A percentile compares a stretch with the other conserved stretches of the same genome.
These are phyloP conservation scores for Cacatua alba DNA, from an alignment of 2,113 vertebrate species.

Conservation along the genomic window DNA sequence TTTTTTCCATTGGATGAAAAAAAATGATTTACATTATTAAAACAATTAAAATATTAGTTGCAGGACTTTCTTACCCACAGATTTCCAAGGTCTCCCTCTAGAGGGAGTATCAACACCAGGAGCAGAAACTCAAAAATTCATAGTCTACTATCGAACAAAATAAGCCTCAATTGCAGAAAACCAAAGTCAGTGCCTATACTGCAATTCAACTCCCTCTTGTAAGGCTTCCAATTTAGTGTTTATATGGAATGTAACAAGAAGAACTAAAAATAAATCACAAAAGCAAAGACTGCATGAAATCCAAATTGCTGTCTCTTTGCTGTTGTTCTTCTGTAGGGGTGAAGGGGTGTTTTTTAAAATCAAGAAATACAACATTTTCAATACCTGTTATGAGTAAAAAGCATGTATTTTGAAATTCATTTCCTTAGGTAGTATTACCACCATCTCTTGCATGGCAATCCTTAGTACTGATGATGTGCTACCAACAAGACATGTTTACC, in stretches of 20 bases:
- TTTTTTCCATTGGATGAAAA: not conserved
- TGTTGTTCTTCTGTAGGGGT: no score
- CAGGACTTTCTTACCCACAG: not conserved
- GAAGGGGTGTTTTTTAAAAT: not conserved
- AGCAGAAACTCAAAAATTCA: not conserved
- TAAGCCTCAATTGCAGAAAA: not conserved
- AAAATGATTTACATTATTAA: not conserved
- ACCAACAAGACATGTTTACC: not conserved
- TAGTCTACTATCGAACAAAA: not conserved
- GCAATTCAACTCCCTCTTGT: not conserved
- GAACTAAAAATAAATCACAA: not conserved
- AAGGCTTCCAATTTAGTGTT: not conserved
- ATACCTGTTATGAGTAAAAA: not conserved
- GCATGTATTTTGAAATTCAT: not conserved
- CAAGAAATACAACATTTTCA: not conserved
- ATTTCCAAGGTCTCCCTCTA: slow-evolving; percentile 25
- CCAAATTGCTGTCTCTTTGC: not conserved
- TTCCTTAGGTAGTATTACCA: not conserved
- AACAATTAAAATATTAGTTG: accelerated
- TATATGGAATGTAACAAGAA: not conserved
- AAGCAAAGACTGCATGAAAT: not conserved
- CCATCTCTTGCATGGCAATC: not conserved
- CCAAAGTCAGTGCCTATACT: not conserved
- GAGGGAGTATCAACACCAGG: slow-evolving; percentile 36
- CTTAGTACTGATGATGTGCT: not conserved